Base-by-base conservation (phyloP, 2,888 invertebrate species). In the Lymantria monacha region DNA sequence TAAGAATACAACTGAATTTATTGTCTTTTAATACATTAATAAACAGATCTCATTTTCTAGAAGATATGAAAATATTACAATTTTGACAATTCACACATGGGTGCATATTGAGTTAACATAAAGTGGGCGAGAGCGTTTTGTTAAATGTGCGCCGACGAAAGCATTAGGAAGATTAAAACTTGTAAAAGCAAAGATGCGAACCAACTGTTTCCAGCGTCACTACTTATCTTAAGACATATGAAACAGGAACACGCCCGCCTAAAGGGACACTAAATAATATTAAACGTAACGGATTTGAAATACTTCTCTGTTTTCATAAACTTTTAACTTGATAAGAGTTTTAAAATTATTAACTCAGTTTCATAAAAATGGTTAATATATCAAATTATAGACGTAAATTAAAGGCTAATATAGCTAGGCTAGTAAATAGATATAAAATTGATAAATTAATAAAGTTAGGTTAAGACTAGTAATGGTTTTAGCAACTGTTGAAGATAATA, bases 131-230 rank as follows among this genome's bases (percentile, higher is more conserved):
- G 67, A 79, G 71, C 75, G 77, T 84, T 87, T 67, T 79, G 76
- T 79, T 69, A 81, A 83, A 80, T 77, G 76, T 73, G 61, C 53
- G 77, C 72, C 76, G 76, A 76, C 79, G 80, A 66, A 81, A 74
- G 80, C 90, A 90, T 90, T 90, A 89, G 88, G 79, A 76, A 87
- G 88, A 90, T 90, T 90, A 86, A 88, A 89, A 88, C 75, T 83
- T 81, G 80, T 78, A 83, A 85, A 86, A 81, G 86, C 83, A 81
- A 81, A 83, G 81, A 80, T 82, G 73, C 77, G 75, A 62, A 73
- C 63, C 64, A 71, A 75, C 65, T 68, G 78, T 72, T 69, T 72
- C 67, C 59, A 59, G 59, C 56, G 63, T 69, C 68, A 63, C 63
- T 22, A 68, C 66, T 64, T 36, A 43, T 42, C 41, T 56, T 53